phyloP scores from a whole-genome alignment of 2,113 vertebrate genomes.

The human (Homo sapiens) region GRCh38 chr15:85149001-85149500 shows the following conservation, averaged over 20 bases:
- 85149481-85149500: neutral
- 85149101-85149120: neutral
- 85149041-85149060: neutral
- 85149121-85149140: neutral
- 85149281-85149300: neutral
- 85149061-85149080: neutral
- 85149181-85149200: no score
- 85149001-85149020: neutral
- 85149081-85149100: neutral
- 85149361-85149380: neutral
- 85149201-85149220: neutral
- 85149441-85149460: neutral
- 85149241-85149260: neutral
- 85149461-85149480: neutral
- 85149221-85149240: neutral
- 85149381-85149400: neutral
- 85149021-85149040: neutral
- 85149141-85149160: neutral
- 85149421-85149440: neutral
- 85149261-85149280: neutral
- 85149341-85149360: neutral
- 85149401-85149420: neutral
- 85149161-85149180: neutral
- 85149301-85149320: neutral
- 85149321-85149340: neutral